Base-by-base conservation (phyloP, 2,888 invertebrate genomes). In the Pollenia labialis region DNA sequence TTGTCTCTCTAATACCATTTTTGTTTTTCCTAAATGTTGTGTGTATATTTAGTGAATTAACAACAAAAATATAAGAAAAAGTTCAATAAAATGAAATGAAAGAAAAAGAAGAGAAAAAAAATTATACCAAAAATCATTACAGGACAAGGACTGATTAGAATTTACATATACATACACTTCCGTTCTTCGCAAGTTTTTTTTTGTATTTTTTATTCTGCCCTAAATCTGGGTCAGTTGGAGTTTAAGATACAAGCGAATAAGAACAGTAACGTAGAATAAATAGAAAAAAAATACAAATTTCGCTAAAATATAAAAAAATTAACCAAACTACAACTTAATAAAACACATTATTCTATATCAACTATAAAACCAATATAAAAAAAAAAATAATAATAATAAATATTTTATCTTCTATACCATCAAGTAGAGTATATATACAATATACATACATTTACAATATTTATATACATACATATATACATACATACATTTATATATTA, bases 141-240 rank as follows among this genome's bases (percentile, higher is more conserved):
- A 84, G 87, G 87, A 87, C 87, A 87, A 87, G 87, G 84, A 87
- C 87, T 87, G 87, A 87, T 87, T 87, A 87, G 87, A 87, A 87
- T 87, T 87, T 84, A 87, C 87, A 87, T 87, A 87, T 87, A 87
- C 87, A 87, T 87, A 87, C 87, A 87, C 84, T 87, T 87, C 87
- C 87, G 84, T 87, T 84, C 77, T 87, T 84, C 84, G 84, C 81
- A 87, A 68, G 62, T 69, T 58, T 40, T 56, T 56, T 76, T 62
- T 48, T 50, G n/a, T 32, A 32, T 32, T 32, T 68, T 66, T 56
- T 75, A 32, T 64, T 76, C 81, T 72, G 81, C 84, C 81, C 84
- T 50, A 68, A 87, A 87, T 87, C 87, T 87, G 87, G 87, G 87
- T 87, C 87, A 87, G 87, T 87, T 87, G 87, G 87, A 87, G 87